Conservation (phyloP, 2,797 vertebrate species). For the Numenius phaeopus region DNA sequence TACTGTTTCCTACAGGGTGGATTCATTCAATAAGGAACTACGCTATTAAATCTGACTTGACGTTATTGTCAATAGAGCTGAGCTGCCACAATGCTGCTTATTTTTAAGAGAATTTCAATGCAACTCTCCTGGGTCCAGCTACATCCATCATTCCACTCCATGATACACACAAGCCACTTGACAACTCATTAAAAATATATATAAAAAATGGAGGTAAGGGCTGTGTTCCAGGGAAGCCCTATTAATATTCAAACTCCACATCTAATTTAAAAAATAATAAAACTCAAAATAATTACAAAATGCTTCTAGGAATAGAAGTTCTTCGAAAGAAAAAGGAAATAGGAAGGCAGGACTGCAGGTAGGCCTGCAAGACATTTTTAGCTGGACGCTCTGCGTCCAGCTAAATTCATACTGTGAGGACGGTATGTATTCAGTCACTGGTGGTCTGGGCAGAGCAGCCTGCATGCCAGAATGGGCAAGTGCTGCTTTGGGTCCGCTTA, state of each 20-base stretch:
- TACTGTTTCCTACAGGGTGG: constrained; percentile 22
- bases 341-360: not conserved
- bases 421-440: not conserved
- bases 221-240: not conserved
- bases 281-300: not conserved
- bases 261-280: constrained; percentile 4
- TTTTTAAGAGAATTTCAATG: constrained; percentile 11
- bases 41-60: constrained; percentile 14
- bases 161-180: not conserved
- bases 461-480: not conserved
- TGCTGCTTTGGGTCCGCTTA: not conserved
- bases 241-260: not conserved
- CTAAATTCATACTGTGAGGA: not conserved
- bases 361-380: not conserved
- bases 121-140: constrained; percentile 11
- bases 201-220: not conserved
- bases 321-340: not conserved
- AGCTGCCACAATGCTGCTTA: constrained; percentile 2
- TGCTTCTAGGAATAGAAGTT: not conserved
- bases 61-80: constrained; percentile 4
- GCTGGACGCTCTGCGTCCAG: not conserved
- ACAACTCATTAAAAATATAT: constrained; percentile 37
- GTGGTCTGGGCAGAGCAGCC: not conserved
- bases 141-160: constrained; percentile 8
- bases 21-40: constrained; percentile 58